These are phyloP conservation scores for Microplitis manilae DNA, from an alignment of 2,888 invertebrate genomes.

Conservation along the genomic window DNA sequence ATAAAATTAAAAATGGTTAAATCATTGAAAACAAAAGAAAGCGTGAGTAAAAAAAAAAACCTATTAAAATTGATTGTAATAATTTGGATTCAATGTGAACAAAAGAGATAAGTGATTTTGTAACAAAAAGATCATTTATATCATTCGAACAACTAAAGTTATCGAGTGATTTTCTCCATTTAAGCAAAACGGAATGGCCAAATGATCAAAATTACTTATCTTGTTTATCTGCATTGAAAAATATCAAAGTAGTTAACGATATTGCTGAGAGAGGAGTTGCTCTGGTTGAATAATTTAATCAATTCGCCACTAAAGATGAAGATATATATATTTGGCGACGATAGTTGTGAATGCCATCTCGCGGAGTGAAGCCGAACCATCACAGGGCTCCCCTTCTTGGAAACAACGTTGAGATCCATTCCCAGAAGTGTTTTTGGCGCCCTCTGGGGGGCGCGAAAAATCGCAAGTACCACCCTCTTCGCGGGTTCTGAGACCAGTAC, in stretches of 20 bases:
- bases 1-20: constrained; percentile 24
- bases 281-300: constrained; percentile 21
- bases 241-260: constrained; percentile 28
- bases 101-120: constrained; percentile 19
- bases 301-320: constrained; percentile 24
- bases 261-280: constrained; percentile 11
- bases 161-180: constrained; percentile 13
- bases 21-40: constrained; percentile 16
- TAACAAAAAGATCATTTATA: background rate
- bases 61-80: constrained; percentile 20
- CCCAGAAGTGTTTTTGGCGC: too few species aligned
- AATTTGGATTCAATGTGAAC: background rate
- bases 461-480: too few species aligned
- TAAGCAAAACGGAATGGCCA: constrained; percentile 14
- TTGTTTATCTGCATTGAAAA: constrained; percentile 4
- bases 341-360: too few species aligned
- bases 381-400: too few species aligned
- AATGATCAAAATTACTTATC: constrained; percentile 7
- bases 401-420: too few species aligned
- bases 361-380: too few species aligned
- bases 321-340: too few species aligned
- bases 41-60: background rate
- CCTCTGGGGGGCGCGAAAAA: too few species aligned
- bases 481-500: too few species aligned
- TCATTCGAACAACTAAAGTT: constrained; percentile 8